Percentiles rank a stretch among this genome's conserved stretches.
These are phyloP conservation scores for Lerema accius DNA, from an alignment of 1,140 invertebrate genomes.

Conservation along the genomic window DNA sequence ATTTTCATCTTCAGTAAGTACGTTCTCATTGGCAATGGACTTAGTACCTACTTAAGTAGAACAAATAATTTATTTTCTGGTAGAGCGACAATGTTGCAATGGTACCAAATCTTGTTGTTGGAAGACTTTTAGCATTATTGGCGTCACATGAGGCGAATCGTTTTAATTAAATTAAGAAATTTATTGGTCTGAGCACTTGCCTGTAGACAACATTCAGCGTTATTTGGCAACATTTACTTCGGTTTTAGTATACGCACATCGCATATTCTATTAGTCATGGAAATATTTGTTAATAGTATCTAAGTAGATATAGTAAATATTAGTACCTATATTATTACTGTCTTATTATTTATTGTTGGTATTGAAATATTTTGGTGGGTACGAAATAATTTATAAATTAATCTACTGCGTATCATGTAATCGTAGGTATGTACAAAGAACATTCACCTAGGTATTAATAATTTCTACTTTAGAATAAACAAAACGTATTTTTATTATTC, in stretches of 20 bases:
- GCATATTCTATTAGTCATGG: conserved; percentile 5
- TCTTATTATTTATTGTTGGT: too few species aligned
- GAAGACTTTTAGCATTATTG: conserved; percentile 37
- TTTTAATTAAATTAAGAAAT: conserved; percentile 68
- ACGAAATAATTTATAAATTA: too few species aligned
- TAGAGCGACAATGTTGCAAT: conserved; percentile 50
- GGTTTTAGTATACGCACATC: conserved; percentile 17
- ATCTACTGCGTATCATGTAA: too few species aligned
- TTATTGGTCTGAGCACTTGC: conserved; percentile 47
- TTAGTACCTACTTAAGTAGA: neutral
- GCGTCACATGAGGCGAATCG: conserved; percentile 42
- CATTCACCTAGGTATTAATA: too few species aligned
- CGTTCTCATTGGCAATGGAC: conserved; percentile 22
- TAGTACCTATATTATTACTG: too few species aligned
- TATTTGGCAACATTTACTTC: conserved; percentile 47
- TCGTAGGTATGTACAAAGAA: too few species aligned
- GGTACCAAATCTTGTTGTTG: conserved; percentile 37
- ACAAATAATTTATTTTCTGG: conserved; percentile 20
- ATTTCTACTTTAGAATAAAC: too few species aligned
- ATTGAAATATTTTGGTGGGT: too few species aligned
- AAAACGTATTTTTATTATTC: too few species aligned
- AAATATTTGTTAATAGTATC: conserved; percentile 15
- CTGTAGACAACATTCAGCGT: conserved; percentile 38
- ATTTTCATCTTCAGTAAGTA: neutral
- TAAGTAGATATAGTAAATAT: too few species aligned